Evolutionary conservation across 2,797 vertebrate genomes (phyloP), one percentile per base, ranked within the genome.

Genomic region (Hypotaenidia philippensis): DNA sequence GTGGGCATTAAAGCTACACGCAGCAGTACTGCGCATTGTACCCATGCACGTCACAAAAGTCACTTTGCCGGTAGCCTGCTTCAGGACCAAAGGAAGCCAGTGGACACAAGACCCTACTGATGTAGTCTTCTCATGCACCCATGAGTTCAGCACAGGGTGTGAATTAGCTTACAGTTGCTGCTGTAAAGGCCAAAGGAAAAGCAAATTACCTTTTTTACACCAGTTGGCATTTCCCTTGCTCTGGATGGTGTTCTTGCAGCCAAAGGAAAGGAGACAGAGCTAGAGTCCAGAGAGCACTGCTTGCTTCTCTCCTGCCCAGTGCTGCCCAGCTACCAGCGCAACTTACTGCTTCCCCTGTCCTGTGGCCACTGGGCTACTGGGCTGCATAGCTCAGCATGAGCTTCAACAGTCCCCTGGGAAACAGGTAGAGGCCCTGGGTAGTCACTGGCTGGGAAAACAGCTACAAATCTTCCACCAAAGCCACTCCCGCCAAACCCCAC

Each of bases 371-470:
- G 17, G 36, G 40, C 18, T 93, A 16, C 41, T n/a, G 20, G 36
- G 36, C 18, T 93, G 21, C 13, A 19, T 8, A 60, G 49, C 31
- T 68, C 31, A 53, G 18, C 21, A 7, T 9, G 27, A 31, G 25
- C 34, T 69, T 65, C 18, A 19, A 14, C 52, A 31, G 9, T 16
- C 18, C 16, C 29, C 41, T n/a, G 21, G 0, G 0, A 72, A 69
- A 65, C 8, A 38, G 17, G 7, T 11, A 7, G 34, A 56, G 26
- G 12, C 22, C 63, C 71, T 22, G 18, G 41, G 41, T 23, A 47
- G 21, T n/a, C 81, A 65, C 27, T 29, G 27, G 6, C 55, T 69
- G 34, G 32, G 7, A 11, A 79, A 14, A 34, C 11, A 32, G 19
- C 5, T 29, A 10, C n/a, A 70, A 64, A 4, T 10, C 5, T 77